Conservation (phyloP, 2,888 invertebrate genomes). For the Nemurella pictetii region DNA sequence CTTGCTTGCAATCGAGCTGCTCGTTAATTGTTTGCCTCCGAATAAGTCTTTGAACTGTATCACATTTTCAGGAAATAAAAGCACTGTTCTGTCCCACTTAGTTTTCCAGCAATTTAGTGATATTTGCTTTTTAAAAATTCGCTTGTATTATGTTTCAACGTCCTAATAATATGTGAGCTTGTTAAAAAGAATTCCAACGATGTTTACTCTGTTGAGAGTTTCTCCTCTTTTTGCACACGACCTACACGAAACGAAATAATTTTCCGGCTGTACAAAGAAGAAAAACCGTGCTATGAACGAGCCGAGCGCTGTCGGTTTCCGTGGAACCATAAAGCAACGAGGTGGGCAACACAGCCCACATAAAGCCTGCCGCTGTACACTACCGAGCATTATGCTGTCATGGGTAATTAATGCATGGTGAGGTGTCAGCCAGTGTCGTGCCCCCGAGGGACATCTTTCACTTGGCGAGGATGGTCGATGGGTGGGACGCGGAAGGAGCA, state of each 20-base stretch:
- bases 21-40: not conserved
- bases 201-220: not conserved
- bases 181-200: not conserved
- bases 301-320: not conserved
- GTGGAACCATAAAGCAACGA: not conserved
- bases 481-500: not conserved
- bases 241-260: not conserved
- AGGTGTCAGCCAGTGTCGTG: not conserved
- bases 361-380: not conserved
- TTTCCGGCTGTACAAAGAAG: not conserved
- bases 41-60: not conserved
- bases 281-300: not conserved
- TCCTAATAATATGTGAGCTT: not conserved
- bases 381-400: constrained; percentile 9
- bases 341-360: no score
- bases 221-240: not conserved
- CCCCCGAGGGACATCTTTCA: constrained; percentile 13
- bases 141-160: not conserved
- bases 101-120: not conserved
- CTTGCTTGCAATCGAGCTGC: no score
- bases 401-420: constrained; percentile 13
- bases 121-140: not conserved
- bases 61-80: not conserved
- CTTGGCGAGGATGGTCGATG: not conserved
- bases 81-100: not conserved